Evolutionary conservation across 2,113 vertebrate species (phyloP), one percentile per base, ranked within the genome.

Genomic region (Seriola rivoliana): DNA sequence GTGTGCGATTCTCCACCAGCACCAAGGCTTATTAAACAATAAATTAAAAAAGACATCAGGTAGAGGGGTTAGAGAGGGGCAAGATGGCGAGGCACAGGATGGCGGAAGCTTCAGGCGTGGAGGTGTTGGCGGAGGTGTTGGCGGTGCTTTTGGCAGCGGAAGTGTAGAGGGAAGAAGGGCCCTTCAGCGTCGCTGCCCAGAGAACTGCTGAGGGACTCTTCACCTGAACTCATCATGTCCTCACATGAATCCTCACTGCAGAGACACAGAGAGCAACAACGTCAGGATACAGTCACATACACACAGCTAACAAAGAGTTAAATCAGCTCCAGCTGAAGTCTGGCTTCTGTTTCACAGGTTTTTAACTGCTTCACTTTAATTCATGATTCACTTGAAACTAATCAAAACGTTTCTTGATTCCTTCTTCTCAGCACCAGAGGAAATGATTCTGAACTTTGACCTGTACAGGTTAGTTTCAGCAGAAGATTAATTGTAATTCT

Each of bases 231-330:
- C 95, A 91, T 88, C 44, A 95, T 93, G 48, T 99, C 98, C 93
- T 98, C 98, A 65, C 95, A 95, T 0, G 96, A 99, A 84, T 99
- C 98, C 87, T 99, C 98, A 57, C 98, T 99, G 84, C 36, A 36
- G 67, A 88, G 12, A 68, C 9, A 75, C 5, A 58, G 21, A 55
- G 23, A n/a, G 1, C 29, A 29, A 71, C 4, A 21, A 10, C 1
- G 62, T 85, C 32, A 42, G 12, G 21, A 38, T 21, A 50, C 54
- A 80, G 4, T 10, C 40, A 36, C 34, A 36, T 0, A 67, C 32
- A 36, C 38, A 50, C 48, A 55, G 14, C 1, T 4, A 1, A 55
- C 9, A 23, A 4, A 29, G 29, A 2, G 29, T 29, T 29, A 29
- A 29, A 29, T 29, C 29, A 29, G 29, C 29, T 29, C 29, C 29